phyloP scores from a whole-genome alignment of 2,113 vertebrate genomes.

The Polyodon spathula region DNA sequence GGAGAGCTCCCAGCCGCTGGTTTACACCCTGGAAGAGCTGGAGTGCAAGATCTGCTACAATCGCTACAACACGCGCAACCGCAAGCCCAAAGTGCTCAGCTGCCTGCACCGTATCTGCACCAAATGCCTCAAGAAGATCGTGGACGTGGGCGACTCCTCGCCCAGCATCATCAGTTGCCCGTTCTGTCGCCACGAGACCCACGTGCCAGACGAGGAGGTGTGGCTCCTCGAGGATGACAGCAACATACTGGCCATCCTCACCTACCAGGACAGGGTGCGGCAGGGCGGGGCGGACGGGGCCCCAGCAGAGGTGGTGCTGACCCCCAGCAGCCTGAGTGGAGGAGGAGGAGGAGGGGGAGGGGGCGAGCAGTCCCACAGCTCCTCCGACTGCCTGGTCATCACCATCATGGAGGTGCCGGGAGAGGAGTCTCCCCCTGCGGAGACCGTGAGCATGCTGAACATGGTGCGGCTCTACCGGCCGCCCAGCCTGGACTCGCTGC shows the following conservation, averaged over 20 bases:
- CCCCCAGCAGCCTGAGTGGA: conserved; percentile 54
- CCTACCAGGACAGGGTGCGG: conserved; percentile 42
- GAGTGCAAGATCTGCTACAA: conserved; percentile 84
- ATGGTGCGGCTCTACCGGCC: conserved; percentile 64
- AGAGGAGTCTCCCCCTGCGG: conserved; percentile 49
- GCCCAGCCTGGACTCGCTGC: conserved; percentile 52
- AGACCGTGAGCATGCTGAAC: conserved; percentile 61
- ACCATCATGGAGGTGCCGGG: conserved; percentile 75
- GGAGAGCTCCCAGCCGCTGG: conserved; percentile 27
- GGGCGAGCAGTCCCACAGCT: conserved; percentile 41
- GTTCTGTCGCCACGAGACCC: conserved; percentile 73
- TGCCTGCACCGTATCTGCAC: conserved; percentile 72
- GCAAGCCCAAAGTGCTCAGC: conserved; percentile 63
- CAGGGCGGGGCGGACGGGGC: conserved; percentile 24
- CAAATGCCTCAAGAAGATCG: conserved; percentile 70
- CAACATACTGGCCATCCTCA: conserved; percentile 56
- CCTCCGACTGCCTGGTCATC: conserved; percentile 72
- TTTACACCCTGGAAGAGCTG: conserved; percentile 50
- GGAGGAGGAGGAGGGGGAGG: conserved; percentile 10
- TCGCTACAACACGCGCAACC: conserved; percentile 53
- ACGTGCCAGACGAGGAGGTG: conserved; percentile 55
- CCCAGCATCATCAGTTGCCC: conserved; percentile 65
- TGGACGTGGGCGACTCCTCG: conserved; percentile 50
- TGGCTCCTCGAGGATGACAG: conserved; percentile 67
- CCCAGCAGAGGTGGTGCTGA: conserved; percentile 61